These are phyloP conservation scores for Centrocercus urophasianus DNA, from an alignment of 2,113 vertebrate genomes.

Conservation along the genomic window DNA sequence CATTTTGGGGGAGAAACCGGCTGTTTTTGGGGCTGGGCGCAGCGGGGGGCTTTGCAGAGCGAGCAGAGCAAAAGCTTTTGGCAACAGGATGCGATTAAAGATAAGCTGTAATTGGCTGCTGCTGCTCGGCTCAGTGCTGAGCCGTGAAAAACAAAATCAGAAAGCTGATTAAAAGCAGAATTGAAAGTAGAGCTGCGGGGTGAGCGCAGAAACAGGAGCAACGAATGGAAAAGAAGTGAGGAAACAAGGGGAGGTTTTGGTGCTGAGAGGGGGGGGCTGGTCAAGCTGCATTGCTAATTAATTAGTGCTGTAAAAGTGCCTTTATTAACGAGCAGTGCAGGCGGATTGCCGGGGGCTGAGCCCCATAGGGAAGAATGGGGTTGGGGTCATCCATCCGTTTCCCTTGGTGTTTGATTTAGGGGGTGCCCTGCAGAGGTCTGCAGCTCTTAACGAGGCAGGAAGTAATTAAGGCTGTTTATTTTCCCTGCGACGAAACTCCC, in stretches of 20 bases:
- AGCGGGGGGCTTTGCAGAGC: neutral
- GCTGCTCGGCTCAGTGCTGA: neutral
- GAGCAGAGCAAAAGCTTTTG: neutral
- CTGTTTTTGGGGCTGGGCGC: neutral
- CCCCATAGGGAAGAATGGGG: neutral
- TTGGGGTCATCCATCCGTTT: neutral
- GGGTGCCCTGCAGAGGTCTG: fast-evolving
- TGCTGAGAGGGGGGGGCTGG: neutral
- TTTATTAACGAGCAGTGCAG: neutral
- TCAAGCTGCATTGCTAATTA: no score
- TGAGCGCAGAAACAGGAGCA: neutral
- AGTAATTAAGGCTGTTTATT: neutral
- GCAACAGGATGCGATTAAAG: neutral
- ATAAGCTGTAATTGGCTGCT: neutral
- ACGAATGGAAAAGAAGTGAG: fast-evolving
- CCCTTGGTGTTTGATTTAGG: neutral
- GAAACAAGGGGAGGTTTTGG: no score
- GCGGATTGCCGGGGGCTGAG: neutral
- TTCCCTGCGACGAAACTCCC: neutral
- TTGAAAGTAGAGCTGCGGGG: neutral
- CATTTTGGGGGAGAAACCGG: neutral
- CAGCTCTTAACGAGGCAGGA: no score
- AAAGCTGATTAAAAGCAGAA: neutral
- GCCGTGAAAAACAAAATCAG: neutral
- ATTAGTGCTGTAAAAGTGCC: fast-evolving